A percentile compares a stretch with the other conserved stretches of the same genome.
These are phyloP conservation scores for Macropus fuliginosus DNA, from an alignment of 2,797 vertebrate genomes.

Conservation along the genomic window DNA sequence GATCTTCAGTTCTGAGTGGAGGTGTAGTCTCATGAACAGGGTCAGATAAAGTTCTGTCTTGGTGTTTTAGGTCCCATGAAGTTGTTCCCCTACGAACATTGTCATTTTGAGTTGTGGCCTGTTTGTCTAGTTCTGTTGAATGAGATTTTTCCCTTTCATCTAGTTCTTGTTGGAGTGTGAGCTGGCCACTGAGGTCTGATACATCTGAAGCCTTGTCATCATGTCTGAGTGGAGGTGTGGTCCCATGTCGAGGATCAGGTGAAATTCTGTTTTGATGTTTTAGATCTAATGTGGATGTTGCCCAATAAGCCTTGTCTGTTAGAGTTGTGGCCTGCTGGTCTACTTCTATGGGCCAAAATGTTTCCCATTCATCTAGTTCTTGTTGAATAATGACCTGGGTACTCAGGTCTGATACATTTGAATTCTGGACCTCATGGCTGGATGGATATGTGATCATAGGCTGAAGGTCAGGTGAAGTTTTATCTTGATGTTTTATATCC, in stretches of 20 bases:
- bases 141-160: neutral
- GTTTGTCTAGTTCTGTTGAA: neutral
- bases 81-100: neutral
- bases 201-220: no score
- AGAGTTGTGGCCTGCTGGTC: no score
- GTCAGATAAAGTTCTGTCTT: neutral
- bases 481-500: neutral
- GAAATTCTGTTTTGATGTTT: no score
- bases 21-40: neutral
- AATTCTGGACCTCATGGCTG: neutral
- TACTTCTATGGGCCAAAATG: no score
- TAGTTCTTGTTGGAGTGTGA: neutral
- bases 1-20: neutral
- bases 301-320: no score
- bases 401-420: no score
- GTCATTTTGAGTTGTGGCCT: neutral
- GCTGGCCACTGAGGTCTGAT: neutral
- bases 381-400: no score
- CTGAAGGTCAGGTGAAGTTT: neutral
- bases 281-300: no score
- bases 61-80: neutral
- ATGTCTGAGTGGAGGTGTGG: no score
- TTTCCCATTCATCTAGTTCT: no score
- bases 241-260: no score
- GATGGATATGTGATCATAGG: neutral